Base-by-base conservation (phyloP, 35 echinoderm and acorn worm species). In the Lytechinus pictus region DNA sequence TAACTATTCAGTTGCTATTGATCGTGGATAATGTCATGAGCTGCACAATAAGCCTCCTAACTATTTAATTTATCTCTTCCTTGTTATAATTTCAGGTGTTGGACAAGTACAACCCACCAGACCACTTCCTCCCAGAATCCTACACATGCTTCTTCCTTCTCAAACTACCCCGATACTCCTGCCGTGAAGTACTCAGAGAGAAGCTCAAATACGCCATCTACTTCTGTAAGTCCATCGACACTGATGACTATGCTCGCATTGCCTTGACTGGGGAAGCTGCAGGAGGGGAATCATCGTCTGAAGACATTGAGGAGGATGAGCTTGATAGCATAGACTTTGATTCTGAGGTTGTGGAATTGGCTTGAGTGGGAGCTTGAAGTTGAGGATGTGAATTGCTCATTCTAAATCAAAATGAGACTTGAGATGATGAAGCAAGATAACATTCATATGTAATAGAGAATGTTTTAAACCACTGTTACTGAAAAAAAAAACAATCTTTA, bases 201-300 rank as follows among this genome's bases (percentile, higher is more conserved):
- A 99, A 99, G 94, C 96, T 99, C 79, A 99, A 99, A 86, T 99
- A 99, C 53, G 98, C 98, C 96, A 99, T 99, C 95, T 97, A 99
- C 95, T 99, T 99, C 96, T 99, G 98, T 94, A 99, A 99, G 97
- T 99, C 98, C 92, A 99, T 99, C 58, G 98, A 99, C 96, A 99
- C 98, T 4, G 98, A 99, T 55, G 98, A 99, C 94, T 99, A 99
- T 51, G 98, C 98, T 53, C 86, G 98, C 14, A 99, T 99, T 52
- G 98, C 98, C 2, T 95, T 99, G 94, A 98, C 96, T 0, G 98
- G 98, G 8, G 98, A 99, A 52, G 95, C 98, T 0, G 98, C 96
- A 28, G 98, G 98, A 4, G 96, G 95, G 13, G 96, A 98, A 52
- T 96, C 98, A 16, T 97, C 96, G 21, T 97, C 98, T 5, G 98